These are phyloP conservation scores for Hermaeophaga mercurialis DNA, from an alignment of 2,888 invertebrate species.

Conservation along the genomic window DNA sequence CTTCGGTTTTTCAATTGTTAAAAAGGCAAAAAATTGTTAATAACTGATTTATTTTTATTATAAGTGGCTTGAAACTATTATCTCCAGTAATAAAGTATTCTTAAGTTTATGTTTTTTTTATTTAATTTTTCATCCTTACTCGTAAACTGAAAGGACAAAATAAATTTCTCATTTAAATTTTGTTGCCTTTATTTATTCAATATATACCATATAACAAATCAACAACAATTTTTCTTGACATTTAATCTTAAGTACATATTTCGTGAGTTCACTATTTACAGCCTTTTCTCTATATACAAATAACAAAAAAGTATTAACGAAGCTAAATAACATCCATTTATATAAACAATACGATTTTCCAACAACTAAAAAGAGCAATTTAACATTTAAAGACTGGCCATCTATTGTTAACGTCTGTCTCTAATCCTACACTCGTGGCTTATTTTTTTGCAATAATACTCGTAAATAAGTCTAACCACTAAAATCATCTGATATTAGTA, in stretches of 20 bases:
- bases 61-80: conserved; percentile 36
- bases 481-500: no score
- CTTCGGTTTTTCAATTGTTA: conserved; percentile 47
- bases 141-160: not conserved
- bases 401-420: not conserved
- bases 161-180: not conserved
- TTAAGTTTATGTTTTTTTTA: conserved; percentile 26
- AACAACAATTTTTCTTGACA: conserved; percentile 1
- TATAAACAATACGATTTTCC: no score
- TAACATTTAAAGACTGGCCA: not conserved
- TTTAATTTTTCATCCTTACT: not conserved
- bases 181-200: conserved; percentile 1
- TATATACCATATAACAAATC: conserved; percentile 7
- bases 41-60: conserved; percentile 48
- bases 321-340: no score
- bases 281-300: no score
- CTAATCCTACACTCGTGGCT: no score
- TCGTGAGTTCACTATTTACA: not conserved
- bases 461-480: no score
- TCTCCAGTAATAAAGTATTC: conserved; percentile 35
- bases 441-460: no score
- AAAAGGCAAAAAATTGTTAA: conserved; percentile 47
- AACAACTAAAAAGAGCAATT: no score
- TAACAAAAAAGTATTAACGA: no score
- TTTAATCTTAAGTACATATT: not conserved